These are phyloP conservation scores for Ictidomys tridecemlineatus DNA, from an alignment of 2,113 vertebrate genomes.

Conservation along the genomic window DNA sequence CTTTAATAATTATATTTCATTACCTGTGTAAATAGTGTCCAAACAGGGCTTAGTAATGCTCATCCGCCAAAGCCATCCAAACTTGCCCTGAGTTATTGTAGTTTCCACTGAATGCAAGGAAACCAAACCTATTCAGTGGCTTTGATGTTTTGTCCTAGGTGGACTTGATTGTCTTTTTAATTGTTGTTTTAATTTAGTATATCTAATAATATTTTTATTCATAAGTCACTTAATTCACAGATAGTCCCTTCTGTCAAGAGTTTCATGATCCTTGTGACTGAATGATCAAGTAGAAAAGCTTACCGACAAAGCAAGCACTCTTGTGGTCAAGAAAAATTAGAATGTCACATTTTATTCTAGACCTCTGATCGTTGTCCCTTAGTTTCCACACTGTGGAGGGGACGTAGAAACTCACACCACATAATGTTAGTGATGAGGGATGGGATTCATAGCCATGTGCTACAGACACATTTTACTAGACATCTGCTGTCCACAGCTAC, in stretches of 20 bases:
- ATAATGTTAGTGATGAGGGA: background rate
- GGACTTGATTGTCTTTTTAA: constrained; percentile 34
- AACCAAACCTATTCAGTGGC: background rate
- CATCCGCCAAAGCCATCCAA: constrained; percentile 55
- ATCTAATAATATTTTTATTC: constrained; percentile 49
- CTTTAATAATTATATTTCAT: constrained; percentile 71
- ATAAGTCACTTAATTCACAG: background rate
- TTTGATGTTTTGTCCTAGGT: background rate
- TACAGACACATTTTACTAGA: background rate
- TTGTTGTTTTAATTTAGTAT: constrained; percentile 58
- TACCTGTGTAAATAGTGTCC: constrained; percentile 47
- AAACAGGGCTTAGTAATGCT: constrained; percentile 29
- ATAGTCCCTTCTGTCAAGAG: constrained; percentile 47
- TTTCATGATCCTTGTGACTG: constrained; percentile 23
- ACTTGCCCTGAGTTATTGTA: constrained; percentile 20
- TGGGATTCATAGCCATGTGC: background rate
- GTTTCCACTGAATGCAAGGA: background rate
- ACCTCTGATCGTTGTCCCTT: background rate
- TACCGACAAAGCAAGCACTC: background rate
- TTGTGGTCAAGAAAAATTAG: constrained; percentile 44
- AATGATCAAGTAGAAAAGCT: constrained; percentile 50
- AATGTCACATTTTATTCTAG: background rate
- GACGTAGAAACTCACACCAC: background rate
- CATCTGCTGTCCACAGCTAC: background rate
- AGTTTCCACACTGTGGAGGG: background rate